A percentile compares a stretch with the other conserved stretches of the same genome.
phyloP scores from a whole-genome alignment of 1,140 invertebrate species.

The Halesus radiatus region DNA sequence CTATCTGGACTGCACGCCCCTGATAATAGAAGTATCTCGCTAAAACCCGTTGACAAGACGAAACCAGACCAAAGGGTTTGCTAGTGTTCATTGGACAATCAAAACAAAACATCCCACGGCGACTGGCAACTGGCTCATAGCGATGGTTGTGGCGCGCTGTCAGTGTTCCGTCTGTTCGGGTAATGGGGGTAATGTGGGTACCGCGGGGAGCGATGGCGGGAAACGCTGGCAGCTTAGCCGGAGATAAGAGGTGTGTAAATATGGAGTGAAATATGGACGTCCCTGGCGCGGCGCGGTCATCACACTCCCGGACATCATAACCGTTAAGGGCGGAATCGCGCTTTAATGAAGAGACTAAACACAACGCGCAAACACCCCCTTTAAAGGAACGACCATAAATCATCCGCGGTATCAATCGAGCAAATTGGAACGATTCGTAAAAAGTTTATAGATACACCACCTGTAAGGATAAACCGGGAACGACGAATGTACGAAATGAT shows the following conservation, averaged over 20 bases:
- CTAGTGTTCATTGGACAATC: not conserved
- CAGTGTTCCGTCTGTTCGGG: not conserved
- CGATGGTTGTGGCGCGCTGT: not conserved
- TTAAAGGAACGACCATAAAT: not conserved
- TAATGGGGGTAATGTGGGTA: not conserved
- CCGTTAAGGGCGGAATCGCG: not conserved
- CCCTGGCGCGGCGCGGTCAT: not conserved
- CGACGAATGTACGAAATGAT: constrained; percentile 45
- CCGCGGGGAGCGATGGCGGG: constrained; percentile 9
- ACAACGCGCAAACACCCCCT: not conserved
- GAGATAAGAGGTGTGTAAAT: constrained; percentile 8
- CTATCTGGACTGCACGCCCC: too few species aligned
- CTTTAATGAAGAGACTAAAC: too few species aligned
- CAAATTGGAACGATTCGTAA: not conserved
- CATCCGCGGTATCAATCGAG: too few species aligned
- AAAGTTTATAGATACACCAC: not conserved
- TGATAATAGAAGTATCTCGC: too few species aligned
- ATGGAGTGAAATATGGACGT: constrained; percentile 1
- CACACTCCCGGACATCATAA: too few species aligned
- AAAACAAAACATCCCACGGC: constrained; percentile 6
- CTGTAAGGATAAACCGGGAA: not conserved
- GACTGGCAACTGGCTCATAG: not conserved
- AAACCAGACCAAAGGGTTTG: too few species aligned
- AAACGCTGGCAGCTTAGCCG: not conserved
- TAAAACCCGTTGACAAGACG: too few species aligned